Conservation (phyloP, 2,888 invertebrate genomes). For the Dastarcus helophoroides region DNA sequence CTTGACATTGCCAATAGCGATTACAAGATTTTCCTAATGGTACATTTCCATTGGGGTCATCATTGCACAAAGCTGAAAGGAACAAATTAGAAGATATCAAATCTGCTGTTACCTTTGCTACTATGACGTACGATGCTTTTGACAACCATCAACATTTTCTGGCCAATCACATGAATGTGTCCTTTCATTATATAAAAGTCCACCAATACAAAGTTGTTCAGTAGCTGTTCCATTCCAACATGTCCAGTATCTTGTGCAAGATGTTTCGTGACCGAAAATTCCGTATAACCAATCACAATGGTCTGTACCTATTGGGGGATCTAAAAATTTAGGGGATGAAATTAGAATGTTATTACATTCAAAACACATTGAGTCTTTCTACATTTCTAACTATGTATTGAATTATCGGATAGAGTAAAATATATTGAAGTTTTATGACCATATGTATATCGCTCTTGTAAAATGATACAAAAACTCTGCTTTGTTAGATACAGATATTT, state of each 20-base stretch:
- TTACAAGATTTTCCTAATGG: slow-evolving; percentile 87
- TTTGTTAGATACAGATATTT: no score
- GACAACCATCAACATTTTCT: slow-evolving; percentile 85
- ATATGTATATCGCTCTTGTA: no score
- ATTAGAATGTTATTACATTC: no score
- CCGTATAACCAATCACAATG: slow-evolving; percentile 91
- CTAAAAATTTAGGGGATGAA: no score
- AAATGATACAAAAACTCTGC: no score
- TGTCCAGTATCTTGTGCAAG: slow-evolving; percentile 88
- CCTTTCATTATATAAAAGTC: slow-evolving; percentile 79
- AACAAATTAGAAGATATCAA: neutral
- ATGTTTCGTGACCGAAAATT: slow-evolving; percentile 87
- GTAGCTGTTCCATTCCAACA: slow-evolving; percentile 92
- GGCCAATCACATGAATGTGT: slow-evolving; percentile 92
- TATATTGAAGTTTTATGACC: no score
- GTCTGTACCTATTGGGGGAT: slow-evolving; percentile 71
- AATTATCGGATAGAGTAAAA: no score
- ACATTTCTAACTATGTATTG: no score
- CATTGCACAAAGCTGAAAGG: slow-evolving; percentile 74
- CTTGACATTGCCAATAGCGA: slow-evolving; percentile 89
- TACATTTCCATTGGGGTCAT: slow-evolving; percentile 83
- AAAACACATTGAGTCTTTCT: no score
- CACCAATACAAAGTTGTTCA: slow-evolving; percentile 85
- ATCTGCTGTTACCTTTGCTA: neutral
- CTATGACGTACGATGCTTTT: slow-evolving; percentile 76